These are phyloP conservation scores for Antheraea mylitta DNA, from an alignment of 1,140 invertebrate species.

Conservation along the genomic window DNA sequence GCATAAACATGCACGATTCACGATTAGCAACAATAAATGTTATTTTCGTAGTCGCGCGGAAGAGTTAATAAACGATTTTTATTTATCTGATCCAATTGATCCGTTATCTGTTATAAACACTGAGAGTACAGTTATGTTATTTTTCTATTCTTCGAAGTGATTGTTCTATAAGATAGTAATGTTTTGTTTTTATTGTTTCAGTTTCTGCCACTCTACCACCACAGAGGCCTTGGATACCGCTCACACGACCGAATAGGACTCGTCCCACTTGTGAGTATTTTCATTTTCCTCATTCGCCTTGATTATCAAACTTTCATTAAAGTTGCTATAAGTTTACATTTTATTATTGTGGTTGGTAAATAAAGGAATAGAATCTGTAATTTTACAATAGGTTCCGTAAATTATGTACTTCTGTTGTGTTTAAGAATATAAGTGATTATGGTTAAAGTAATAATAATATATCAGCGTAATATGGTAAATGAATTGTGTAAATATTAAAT, in stretches of 20 bases:
- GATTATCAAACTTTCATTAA: neutral
- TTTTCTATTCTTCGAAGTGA: neutral
- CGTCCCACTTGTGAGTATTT: conserved; percentile 92
- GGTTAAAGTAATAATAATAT: neutral
- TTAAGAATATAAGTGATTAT: neutral
- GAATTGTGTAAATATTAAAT: neutral
- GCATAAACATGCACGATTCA: conserved; percentile 38
- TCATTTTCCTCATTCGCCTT: neutral
- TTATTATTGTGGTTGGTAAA: neutral
- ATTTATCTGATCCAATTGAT: conserved; percentile 12
- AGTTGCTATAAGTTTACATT: neutral
- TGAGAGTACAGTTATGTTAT: conserved; percentile 9
- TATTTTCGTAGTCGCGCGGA: conserved; percentile 21
- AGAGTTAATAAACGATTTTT: conserved; percentile 18
- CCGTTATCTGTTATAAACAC: conserved; percentile 11
- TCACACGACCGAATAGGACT: conserved; percentile 91
- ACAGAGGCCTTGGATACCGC: conserved; percentile 95
- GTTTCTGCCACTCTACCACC: conserved; percentile 93
- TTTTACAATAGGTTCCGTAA: neutral
- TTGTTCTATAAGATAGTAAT: neutral
- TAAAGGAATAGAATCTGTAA: neutral
- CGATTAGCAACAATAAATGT: conserved; percentile 37
- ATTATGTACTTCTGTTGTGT: neutral
- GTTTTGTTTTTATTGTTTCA: conserved; percentile 82
- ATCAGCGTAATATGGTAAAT: neutral